Evolutionary conservation across 2,113 vertebrate genomes (phyloP), one percentile per base, ranked within the genome.

Genomic region (Argyrosomus japonicus): DNA sequence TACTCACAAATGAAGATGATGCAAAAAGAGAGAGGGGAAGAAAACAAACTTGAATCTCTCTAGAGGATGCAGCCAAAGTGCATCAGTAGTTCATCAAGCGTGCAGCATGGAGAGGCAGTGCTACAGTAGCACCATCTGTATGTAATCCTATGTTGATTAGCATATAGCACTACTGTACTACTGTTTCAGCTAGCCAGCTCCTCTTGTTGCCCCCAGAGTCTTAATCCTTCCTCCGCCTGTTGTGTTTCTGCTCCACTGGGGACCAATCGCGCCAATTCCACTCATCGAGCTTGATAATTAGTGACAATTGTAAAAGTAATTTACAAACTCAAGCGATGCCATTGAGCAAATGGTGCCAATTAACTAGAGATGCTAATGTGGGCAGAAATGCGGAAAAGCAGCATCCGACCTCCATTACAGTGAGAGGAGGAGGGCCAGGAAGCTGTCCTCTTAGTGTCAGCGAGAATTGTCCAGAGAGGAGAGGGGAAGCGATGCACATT

Each of bases 241-340:
- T 93, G 86, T 89, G 83, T 94, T 94, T 93, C 87, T 81, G 69
- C 88, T 32, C 6, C 85, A 77, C 77, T 94, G 91, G 85, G 90
- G 92, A 93, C 92, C 93, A 93, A 93, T 92, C 47, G 84, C 71
- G 68, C 87, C 90, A 25, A 87, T 94, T 95, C 93, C 90, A 93
- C 92, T 95, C 94, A 89, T 92, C 89, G 88, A 89, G 89, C 92
- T 85, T 93, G 88, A 93, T 95, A 95, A 96, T 96, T 95, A 95
- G 91, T 69, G 92, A 92, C 91, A 88, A 93, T 93, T 94, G 91
- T 94, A 93, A 90, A 77, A 68, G 64, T 88, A 88, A 94, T 96
- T 95, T 96, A 88, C 86, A 86, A 88, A 89, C 86, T 93, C 88
- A 84, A 91, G 90, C 83, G 81, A 87, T 88, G 91, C 89, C 81